Evolutionary conservation across 2,797 vertebrate species (phyloP), one percentile per base, ranked within the genome.

Genomic region (Epinephelus malabaricus): DNA sequence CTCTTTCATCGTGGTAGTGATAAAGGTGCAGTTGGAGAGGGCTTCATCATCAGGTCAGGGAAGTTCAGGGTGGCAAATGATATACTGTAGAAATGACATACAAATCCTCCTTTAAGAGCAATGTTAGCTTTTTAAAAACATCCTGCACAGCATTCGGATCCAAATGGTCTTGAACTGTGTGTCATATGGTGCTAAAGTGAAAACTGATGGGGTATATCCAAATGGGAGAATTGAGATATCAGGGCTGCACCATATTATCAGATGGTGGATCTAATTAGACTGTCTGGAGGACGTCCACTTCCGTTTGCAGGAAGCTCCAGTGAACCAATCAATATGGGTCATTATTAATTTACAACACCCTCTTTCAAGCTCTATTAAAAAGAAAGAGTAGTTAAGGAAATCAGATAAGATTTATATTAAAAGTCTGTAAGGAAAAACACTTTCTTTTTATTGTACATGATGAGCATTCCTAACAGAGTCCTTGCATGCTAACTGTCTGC

Each of bases 331-430:
- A 88, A 93, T 90, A 78, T 27, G 69, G 67, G 71, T 91, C 90
- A 93, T 95, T 90, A 94, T 89, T 92, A 85, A 95, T 96, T 94
- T 85, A 92, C 60, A 83, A 74, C 73, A 80, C 60, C 65, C 73
- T 83, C 73, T 80, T 82, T 89, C 75, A 76, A 82, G 68, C 78
- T 88, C 75, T 45, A 13, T 84, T 80, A 80, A 76, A 69, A 76
- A 81, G 76, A 81, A 72, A 84, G 49, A 46, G 50, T 82, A 60
- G 78, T 63, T n/a, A 43, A 74, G 65, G 71, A 69, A 81, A 79
- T 85, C 49, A 72, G 73, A 86, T 84, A 68, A 69, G 79, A 87
- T 84, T 64, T 69, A 79, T 86, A 83, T 81, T 81, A 66, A 81
- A 77, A 79, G 70, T 62, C 63, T 2, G 47, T n/a, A 34, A 76